These are phyloP conservation scores for Platygyra sinensis DNA, from an alignment of 64 coral and sea anemone genomes.

Conservation along the genomic window DNA sequence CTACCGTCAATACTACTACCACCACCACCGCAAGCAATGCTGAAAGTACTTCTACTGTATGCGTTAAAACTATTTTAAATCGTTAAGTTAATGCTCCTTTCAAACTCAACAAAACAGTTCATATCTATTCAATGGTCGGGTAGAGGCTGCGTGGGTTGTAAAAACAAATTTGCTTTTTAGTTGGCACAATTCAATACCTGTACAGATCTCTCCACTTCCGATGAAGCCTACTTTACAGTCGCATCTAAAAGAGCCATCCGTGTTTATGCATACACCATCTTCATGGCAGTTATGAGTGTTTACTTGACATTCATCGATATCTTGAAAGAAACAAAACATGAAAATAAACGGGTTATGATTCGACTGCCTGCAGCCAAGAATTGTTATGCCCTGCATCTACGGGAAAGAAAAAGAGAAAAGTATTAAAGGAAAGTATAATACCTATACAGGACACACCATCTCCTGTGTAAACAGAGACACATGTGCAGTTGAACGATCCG, in stretches of 20 bases:
- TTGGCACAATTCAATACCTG: slow-evolving; percentile 47
- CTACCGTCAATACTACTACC: too few species aligned
- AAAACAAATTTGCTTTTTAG: too few species aligned
- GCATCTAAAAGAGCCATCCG: slow-evolving; percentile 64
- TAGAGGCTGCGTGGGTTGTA: not conserved
- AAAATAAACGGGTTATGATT: not conserved
- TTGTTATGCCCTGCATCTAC: too few species aligned
- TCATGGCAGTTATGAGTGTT: slow-evolving; percentile 57
- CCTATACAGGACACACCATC: slow-evolving; percentile 80
- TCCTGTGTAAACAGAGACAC: slow-evolving; percentile 79
- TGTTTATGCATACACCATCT: slow-evolving; percentile 65
- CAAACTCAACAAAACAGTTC: not conserved
- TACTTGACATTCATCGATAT: slow-evolving; percentile 70
- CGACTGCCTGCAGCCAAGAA: not conserved
- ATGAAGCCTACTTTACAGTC: slow-evolving; percentile 52
- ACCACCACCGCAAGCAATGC: too few species aligned
- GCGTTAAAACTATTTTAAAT: too few species aligned
- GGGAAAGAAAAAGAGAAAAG: not conserved
- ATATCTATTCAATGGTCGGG: not conserved
- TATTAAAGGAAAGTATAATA: not conserved
- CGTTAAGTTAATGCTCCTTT: not conserved
- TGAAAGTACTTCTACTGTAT: too few species aligned
- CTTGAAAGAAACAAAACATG: not conserved
- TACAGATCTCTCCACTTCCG: slow-evolving; percentile 61
- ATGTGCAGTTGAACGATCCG: slow-evolving; percentile 76